Evolutionary conservation across 2,888 invertebrate genomes (phyloP).

Genomic region (Mycalesis mineus): DNA sequence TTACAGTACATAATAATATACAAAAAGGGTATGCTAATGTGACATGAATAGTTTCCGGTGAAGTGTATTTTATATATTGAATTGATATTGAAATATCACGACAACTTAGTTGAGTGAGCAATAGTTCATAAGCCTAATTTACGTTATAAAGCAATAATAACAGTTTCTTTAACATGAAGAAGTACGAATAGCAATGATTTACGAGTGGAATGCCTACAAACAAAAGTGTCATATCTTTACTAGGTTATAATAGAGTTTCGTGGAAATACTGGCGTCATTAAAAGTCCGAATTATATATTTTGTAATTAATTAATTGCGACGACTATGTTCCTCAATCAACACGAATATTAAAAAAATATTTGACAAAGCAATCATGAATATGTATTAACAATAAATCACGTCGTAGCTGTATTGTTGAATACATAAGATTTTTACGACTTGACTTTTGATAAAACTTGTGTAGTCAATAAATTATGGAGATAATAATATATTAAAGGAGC

Average conservation of each 20-base stretch:
- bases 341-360: slow-evolving; percentile 59
- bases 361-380: slow-evolving; percentile 59
- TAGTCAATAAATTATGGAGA: slow-evolving; percentile 52
- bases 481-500: slow-evolving; percentile 50
- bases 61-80: slow-evolving; percentile 25
- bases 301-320: slow-evolving; percentile 51
- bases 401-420: slow-evolving; percentile 34
- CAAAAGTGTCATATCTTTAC: slow-evolving; percentile 45
- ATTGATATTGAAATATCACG: slow-evolving; percentile 27
- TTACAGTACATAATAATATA: slow-evolving; percentile 34
- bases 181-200: slow-evolving; percentile 54
- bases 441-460: slow-evolving; percentile 43
- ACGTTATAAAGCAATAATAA: slow-evolving; percentile 62
- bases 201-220: slow-evolving; percentile 38
- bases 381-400: slow-evolving; percentile 35
- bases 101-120: slow-evolving; percentile 39
- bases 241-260: slow-evolving; percentile 41
- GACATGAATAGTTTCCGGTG: slow-evolving; percentile 29
- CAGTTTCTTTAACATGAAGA: slow-evolving; percentile 48
- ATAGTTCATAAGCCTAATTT: slow-evolving; percentile 64
- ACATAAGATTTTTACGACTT: slow-evolving; percentile 48
- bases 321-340: slow-evolving; percentile 60
- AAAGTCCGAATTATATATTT: slow-evolving; percentile 30
- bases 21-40: slow-evolving; percentile 31
- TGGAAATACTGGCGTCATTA: background rate